Conservation (phyloP, 2,888 invertebrate species). For the Tenthredo notha region DNA sequence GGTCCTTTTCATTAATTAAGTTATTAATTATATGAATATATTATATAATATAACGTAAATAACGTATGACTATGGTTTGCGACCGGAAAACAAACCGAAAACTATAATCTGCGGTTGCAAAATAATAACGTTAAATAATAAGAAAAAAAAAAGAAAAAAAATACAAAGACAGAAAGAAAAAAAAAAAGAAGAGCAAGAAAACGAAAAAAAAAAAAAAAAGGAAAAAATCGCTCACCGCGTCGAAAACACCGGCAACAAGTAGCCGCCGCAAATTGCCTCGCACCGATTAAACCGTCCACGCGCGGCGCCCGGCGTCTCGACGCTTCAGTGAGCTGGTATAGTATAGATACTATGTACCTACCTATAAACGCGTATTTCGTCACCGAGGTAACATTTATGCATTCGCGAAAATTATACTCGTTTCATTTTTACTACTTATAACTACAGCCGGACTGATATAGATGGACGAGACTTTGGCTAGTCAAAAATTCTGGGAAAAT, state of each 20-base stretch:
- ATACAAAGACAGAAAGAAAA: background rate
- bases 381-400: background rate
- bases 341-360: conserved; percentile 4
- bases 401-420: background rate
- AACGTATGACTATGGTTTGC: background rate
- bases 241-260: conserved; percentile 51
- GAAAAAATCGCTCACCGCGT: conserved; percentile 36
- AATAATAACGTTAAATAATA: background rate
- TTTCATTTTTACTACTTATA: background rate
- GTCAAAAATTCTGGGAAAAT: background rate
- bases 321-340: conserved; percentile 30
- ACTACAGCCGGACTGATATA: background rate
- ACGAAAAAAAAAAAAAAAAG: background rate
- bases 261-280: conserved; percentile 52
- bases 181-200: background rate
- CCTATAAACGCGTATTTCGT: background rate
- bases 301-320: conserved; percentile 50
- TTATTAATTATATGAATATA: background rate
- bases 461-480: background rate
- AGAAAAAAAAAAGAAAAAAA: background rate
- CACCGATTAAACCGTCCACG: conserved; percentile 52
- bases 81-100: background rate
- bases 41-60: background rate
- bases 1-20: conserved; percentile 24
- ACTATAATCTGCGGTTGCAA: conserved; percentile 1